phyloP scores from a whole-genome alignment of 2,888 invertebrate genomes.

The Elegia similella region DNA sequence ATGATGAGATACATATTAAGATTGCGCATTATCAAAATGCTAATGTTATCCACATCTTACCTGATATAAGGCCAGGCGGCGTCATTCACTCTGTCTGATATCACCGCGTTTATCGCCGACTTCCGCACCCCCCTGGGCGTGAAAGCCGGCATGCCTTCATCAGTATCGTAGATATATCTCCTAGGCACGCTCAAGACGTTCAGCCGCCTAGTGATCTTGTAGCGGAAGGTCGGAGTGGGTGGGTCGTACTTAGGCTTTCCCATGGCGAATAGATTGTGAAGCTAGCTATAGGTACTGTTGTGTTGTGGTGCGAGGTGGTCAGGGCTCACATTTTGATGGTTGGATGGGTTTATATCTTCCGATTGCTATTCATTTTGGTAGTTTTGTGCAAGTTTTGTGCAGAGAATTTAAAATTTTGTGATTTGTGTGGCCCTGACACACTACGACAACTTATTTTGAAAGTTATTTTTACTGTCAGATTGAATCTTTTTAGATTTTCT shows the following conservation, averaged over 20 bases:
- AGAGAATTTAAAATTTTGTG: no score
- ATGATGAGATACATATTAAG: no score
- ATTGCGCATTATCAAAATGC: no score
- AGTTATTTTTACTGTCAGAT: constrained; percentile 3
- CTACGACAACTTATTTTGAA: background rate
- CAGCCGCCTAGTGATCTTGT: constrained; percentile 53
- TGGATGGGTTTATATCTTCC: constrained; percentile 22
- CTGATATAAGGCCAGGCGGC: constrained; percentile 62
- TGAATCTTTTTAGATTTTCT: constrained; percentile 4
- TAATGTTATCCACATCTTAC: constrained; percentile 42
- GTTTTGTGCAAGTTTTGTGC: no score
- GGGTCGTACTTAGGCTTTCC: constrained; percentile 50
- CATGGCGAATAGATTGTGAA: constrained; percentile 40
- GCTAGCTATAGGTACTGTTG: constrained; percentile 48
- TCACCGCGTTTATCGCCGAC: constrained; percentile 49
- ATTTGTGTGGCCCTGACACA: background rate
- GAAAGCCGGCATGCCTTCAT: constrained; percentile 52
- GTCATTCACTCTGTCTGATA: constrained; percentile 55
- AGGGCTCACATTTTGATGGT: constrained; percentile 31
- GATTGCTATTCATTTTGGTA: constrained; percentile 31
- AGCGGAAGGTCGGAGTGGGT: constrained; percentile 51
- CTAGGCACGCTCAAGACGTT: constrained; percentile 55
- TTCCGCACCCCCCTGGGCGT: constrained; percentile 49
- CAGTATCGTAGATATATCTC: constrained; percentile 42
- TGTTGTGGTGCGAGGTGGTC: background rate